Evolutionary conservation across 2,113 vertebrate genomes (phyloP).

Genomic region (Pholis gunnellus): DNA sequence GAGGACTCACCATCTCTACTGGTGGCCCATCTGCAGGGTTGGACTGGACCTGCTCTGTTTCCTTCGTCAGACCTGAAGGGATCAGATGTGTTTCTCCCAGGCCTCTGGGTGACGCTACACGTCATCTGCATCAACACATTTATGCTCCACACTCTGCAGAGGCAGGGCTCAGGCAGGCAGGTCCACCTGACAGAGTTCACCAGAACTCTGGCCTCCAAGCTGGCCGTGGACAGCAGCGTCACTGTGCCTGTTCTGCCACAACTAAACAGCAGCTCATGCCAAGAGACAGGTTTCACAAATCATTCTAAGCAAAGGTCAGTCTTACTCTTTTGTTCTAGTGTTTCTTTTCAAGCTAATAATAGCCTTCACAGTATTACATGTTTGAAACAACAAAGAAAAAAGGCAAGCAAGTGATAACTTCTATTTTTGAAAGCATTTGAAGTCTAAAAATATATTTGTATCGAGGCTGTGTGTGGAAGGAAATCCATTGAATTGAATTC

Average conservation of each 20-base stretch:
- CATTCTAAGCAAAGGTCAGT: constrained; percentile 56
- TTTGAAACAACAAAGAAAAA: neutral
- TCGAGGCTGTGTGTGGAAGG: neutral
- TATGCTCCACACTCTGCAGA: constrained; percentile 65
- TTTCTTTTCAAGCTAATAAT: neutral
- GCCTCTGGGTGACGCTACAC: constrained; percentile 64
- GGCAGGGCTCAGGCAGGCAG: constrained; percentile 22
- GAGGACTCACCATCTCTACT: constrained; percentile 23
- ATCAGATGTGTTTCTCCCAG: constrained; percentile 58
- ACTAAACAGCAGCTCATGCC: constrained; percentile 59
- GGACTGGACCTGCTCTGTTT: constrained; percentile 65
- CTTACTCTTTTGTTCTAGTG: neutral
- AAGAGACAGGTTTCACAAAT: constrained; percentile 16
- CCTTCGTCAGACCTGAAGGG: constrained; percentile 30
- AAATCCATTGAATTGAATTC: neutral
- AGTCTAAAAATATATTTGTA: neutral
- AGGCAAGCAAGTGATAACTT: neutral
- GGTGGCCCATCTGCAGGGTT: constrained; percentile 61
- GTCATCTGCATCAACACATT: constrained; percentile 73
- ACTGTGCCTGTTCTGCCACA: constrained; percentile 47
- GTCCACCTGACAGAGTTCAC: constrained; percentile 57
- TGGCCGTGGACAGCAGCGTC: constrained; percentile 52
- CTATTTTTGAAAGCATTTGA: constrained; percentile 14
- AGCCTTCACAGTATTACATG: neutral
- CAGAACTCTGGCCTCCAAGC: constrained; percentile 67